Conservation (phyloP, 2,888 invertebrate species). For the Elegia similella region DNA sequence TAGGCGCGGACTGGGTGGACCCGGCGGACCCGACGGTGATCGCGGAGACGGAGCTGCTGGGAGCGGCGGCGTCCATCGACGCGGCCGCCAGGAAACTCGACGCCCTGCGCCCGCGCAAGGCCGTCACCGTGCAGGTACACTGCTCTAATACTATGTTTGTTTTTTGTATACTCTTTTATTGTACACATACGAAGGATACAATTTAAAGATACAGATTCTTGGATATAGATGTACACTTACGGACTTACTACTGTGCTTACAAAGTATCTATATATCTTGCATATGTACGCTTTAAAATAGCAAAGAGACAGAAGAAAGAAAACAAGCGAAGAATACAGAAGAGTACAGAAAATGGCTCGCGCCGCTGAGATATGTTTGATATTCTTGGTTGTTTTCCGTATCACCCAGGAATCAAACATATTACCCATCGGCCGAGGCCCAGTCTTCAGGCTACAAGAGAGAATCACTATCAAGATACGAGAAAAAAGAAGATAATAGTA, state of each 20-base stretch:
- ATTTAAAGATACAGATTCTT: too few species aligned
- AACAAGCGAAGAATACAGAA: constrained; percentile 13
- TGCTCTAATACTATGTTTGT: too few species aligned
- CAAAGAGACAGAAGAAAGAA: constrained; percentile 20
- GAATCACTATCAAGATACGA: constrained; percentile 15
- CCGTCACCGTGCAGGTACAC: constrained; percentile 1
- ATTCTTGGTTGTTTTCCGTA: constrained; percentile 98
- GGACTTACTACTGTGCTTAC: too few species aligned
- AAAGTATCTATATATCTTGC: too few species aligned
- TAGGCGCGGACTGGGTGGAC: constrained; percentile 96
- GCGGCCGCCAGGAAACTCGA: constrained; percentile 98
- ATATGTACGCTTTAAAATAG: too few species aligned
- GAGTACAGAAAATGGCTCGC: constrained; percentile 37
- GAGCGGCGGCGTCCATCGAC: constrained; percentile 98
- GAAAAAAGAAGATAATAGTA: too few species aligned
- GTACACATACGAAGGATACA: too few species aligned
- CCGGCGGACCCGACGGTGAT: constrained; percentile 98
- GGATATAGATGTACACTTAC: too few species aligned
- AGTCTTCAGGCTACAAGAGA: constrained; percentile 21
- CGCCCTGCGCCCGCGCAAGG: constrained; percentile 89
- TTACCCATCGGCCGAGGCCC: constrained; percentile 88
- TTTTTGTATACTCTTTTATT: too few species aligned
- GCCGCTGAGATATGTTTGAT: constrained; percentile 99
- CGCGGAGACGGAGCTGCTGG: constrained; percentile 97
- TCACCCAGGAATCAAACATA: constrained; percentile 99